A percentile compares a stretch with the other conserved stretches of the same genome.
Conservation (phyloP, 2,797 vertebrate genomes). For the Cuculus canorus region DNA sequence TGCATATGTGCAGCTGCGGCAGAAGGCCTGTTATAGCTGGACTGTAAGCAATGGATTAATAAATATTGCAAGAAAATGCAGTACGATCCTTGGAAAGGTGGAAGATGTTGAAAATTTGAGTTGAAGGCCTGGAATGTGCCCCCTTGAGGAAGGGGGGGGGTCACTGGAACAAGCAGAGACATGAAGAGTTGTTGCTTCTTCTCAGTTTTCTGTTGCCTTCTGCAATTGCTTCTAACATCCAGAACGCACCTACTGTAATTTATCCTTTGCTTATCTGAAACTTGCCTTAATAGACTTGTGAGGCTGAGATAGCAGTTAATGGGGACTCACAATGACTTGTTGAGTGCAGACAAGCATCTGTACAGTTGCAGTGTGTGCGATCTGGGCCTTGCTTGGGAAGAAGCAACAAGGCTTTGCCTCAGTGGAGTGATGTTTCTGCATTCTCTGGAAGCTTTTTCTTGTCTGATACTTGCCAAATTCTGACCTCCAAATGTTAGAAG, state of each 20-base stretch:
- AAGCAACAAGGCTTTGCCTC: background rate
- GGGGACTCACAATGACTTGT: background rate
- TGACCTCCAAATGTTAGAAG: background rate
- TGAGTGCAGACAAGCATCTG: background rate
- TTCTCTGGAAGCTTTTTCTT: background rate
- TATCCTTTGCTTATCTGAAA: slow-evolving; percentile 25
- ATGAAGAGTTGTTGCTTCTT: background rate
- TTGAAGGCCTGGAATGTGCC: background rate
- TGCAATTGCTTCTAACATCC: background rate
- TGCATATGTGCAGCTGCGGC: background rate
- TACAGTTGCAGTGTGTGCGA: background rate
- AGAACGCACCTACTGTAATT: background rate
- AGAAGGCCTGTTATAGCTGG: background rate
- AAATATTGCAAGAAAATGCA: background rate
- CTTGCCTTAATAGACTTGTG: background rate
- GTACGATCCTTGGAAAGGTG: background rate
- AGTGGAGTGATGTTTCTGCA: accelerated
- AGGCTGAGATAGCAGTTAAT: background rate
- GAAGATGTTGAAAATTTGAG: background rate
- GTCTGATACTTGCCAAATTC: background rate
- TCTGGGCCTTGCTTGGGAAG: background rate
- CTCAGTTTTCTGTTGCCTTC: background rate
- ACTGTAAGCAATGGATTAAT: background rate
- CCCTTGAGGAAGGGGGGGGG: background rate
- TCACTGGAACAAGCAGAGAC: background rate